Evolutionary conservation across 92 coral and sea anemone genomes (phyloP), one percentile per base, ranked within the genome.

Genomic region (Epizoanthus stellaris): DNA sequence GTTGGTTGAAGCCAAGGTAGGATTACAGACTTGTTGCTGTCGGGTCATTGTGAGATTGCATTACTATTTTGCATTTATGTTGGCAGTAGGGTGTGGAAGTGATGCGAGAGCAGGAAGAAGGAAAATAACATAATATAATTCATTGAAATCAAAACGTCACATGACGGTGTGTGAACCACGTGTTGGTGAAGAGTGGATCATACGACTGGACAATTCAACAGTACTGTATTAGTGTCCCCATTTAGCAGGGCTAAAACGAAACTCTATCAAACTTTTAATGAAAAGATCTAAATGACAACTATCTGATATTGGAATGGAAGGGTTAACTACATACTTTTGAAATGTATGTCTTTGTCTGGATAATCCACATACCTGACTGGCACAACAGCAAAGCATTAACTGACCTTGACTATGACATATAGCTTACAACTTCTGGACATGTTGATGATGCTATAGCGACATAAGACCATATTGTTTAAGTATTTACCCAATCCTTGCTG

Each of bases 1-100:
- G 43, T 57, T 72, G 21, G 89, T 94, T 52, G 93, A 93, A 80
- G 98, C 93, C 14, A 94, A 92, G 94, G 98, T 96, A 66, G 57
- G 90, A 13, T 12, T 4, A 11, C 25, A 20, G 25, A 15, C 21
- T 4, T 42, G 6, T 16, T 40, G 4, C 72, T 30, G 36, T 30
- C 36, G 1, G 36, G 2, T 30, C 36, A 30, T 30, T 30, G 36
- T 30, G 36, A 30, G 36, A 30, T 30, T 30, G 36, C 36, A 45
- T 25, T 14, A 67, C 71, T 67, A 38, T 67, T 67, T 67, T 67
- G 71, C 71, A 67, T 67, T 67, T 5, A 67, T 7, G 71, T 67
- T 67, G 49, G 82, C 65, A 42, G 39, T 52, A 73, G 58, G 36
- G 15, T 73, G 30, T 16, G 54, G 39, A 73, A 67, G 71, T 67